phyloP scores from a whole-genome alignment of 2,113 vertebrate species.

The Xenotilapia flavipinnis region DNA sequence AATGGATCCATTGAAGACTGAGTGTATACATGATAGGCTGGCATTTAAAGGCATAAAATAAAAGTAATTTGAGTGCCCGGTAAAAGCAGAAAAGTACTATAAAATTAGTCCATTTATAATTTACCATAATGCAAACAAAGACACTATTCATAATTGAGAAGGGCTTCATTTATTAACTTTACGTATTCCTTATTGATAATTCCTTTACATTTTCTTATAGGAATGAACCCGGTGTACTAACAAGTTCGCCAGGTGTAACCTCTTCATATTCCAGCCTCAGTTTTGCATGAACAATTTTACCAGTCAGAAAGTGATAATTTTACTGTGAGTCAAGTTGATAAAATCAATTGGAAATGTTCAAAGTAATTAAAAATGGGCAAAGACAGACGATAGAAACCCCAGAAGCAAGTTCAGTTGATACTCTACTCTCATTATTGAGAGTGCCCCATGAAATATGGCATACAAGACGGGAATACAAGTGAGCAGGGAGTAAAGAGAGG shows the following conservation, averaged over 20 bases:
- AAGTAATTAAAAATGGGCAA: not conserved
- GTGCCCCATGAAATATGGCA: not conserved
- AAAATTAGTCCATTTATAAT: not conserved
- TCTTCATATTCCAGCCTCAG: not conserved
- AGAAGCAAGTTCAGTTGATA: not conserved
- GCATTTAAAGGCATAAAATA: not conserved
- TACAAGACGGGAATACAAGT: not conserved
- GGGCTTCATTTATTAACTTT: not conserved
- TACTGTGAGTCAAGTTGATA: not conserved
- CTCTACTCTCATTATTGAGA: not conserved
- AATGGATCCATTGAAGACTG: not conserved
- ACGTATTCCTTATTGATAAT: not conserved
- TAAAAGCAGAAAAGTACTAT: not conserved
- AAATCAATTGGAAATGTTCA: not conserved
- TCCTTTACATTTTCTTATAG: not conserved
- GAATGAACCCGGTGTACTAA: not conserved
- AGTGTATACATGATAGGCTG: not conserved
- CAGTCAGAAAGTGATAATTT: not conserved
- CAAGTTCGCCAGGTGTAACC: not conserved
- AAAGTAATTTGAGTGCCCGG: not conserved
- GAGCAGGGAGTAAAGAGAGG: not conserved
- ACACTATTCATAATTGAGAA: not conserved
- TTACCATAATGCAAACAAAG: not conserved
- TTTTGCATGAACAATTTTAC: not conserved
- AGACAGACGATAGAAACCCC: not conserved